Conservation (phyloP, 37 sponge, comb jelly and placozoan species). For the Agelas oroides region DNA sequence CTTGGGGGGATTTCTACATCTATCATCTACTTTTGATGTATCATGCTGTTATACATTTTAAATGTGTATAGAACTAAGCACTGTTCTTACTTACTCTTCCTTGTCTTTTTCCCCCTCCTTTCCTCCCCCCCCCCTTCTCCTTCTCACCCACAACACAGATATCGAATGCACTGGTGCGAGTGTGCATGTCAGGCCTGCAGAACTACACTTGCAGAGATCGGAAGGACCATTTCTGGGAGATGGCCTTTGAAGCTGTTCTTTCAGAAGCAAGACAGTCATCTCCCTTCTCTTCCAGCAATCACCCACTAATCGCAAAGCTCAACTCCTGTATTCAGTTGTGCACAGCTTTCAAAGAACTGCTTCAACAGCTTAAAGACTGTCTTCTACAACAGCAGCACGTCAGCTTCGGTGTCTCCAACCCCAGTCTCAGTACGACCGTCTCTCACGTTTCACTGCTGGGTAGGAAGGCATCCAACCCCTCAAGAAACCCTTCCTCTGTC, state of each 20-base stretch:
- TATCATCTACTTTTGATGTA: too few relatives aligned
- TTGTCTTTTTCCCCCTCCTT: too few relatives aligned
- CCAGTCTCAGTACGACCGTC: too few relatives aligned
- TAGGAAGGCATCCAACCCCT: not conserved
- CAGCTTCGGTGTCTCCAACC: not conserved
- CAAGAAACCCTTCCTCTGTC: not conserved
- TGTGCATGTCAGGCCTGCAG: constrained; percentile 26
- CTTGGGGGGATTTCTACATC: too few relatives aligned
- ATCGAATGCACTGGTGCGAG: constrained; percentile 39
- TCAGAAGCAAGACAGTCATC: not conserved
- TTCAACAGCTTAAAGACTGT: constrained; percentile 39
- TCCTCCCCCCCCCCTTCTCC: too few relatives aligned
- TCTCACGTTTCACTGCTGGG: too few relatives aligned
- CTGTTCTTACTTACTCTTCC: too few relatives aligned
- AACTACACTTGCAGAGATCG: constrained; percentile 7
- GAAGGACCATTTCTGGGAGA: constrained; percentile 49
- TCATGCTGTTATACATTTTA: too few relatives aligned
- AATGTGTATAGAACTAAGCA: too few relatives aligned
- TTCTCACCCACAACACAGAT: constrained; percentile 26
- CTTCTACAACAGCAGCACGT: not conserved
- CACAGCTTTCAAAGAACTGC: constrained; percentile 13
- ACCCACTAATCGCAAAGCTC: constrained; percentile 44
- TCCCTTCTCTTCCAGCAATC: constrained; percentile 8
- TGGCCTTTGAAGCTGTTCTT: constrained; percentile 22
- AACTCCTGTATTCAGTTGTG: constrained; percentile 37